Base-by-base conservation (phyloP, 2,888 invertebrate species). In the Urechis unicinctus region DNA sequence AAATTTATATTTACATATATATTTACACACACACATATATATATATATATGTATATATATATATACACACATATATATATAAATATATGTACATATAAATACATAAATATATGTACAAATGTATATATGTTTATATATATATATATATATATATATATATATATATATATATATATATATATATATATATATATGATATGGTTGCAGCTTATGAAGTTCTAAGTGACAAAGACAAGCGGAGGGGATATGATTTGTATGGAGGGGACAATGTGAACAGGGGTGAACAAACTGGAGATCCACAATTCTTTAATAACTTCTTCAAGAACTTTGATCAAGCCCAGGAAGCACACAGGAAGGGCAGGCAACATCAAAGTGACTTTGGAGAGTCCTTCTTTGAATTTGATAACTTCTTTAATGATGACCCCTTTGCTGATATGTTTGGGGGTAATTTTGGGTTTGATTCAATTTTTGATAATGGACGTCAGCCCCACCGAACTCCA, bases 181-280 rank as follows among this genome's bases (percentile, higher is more conserved):
- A 25, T 25, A 45, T 48, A 9, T 9, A 6, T 24, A 48, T 36
- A 9, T 28, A 24, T 5, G 13, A 9, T 22, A 21, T 45, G 50
- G 41, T 69, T 72, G 25, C 65, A 80, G 81, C 81, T 0, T 81
- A 81, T 67, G 80, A 80, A 68, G 69, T 79, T 6, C 63, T 81
- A 36, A 73, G 78, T 31, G 78, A 81, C 65, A 62, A 68, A 9
- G 74, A 80, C 2, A 80, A 79, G 56, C 62, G 78, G 48, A 69
- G 68, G 58, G 64, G 74, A 31, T 81, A 81, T 63, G 81, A 81
- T 62, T 66, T 66, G 59, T 76, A 71, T 66, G 80, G 80, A 28
- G 74, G 75, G 47, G 67, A 70, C 9, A 72, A 67, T 13, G 67
- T 68, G 49, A 63, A 61, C 4, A 66, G 68, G 21, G 64, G 65